Evolutionary conservation across 1,140 invertebrate genomes (phyloP), one percentile per base, ranked within the genome.

Genomic region (Asbolus verrucosus): DNA sequence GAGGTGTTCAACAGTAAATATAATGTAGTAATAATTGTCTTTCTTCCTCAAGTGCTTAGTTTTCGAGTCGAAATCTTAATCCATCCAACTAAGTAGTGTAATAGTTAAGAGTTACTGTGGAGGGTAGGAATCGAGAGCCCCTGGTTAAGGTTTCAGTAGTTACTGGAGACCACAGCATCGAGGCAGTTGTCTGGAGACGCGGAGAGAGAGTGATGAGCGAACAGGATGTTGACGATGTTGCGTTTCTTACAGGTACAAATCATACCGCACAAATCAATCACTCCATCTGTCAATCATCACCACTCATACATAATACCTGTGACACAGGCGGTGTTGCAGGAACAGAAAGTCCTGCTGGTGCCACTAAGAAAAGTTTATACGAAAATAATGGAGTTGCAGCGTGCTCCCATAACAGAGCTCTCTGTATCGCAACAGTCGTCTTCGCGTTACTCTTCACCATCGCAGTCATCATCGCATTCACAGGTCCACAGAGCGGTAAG

Each of bases 141-240:
- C 77, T 83, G 50, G 74, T 84, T 66, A 82, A 84, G 73, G 75
- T 81, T 67, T 81, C 80, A 41, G 76, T 82, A 54, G 81, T 81
- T 62, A 77, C 79, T 65, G 80, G 81, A 71, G 75, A 74, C 36
- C 73, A 75, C 60, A 78, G 80, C 68, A 74, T 81, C 33, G 81
- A 83, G 70, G 78, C 81, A 31, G 82, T 83, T 73, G 79, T 82
- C 72, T 84, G 82, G 82, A 75, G 80, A 69, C 76, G 80, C 18
- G 75, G 75, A 60, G 72, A 73, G 69, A 39, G 70, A 70, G 79
- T 79, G 70, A 92, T 92, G 90, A 91, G 91, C 81, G 93, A 95
- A 79, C 92, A 93, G 81, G 94, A 96, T 87, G 88, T 96, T 75
- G 94, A 95, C 81, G 94, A 96, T 85, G 93, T 94, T 77, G 93